Conservation (phyloP, 1,140 invertebrate species). For the Dreissena polymorpha region DNA sequence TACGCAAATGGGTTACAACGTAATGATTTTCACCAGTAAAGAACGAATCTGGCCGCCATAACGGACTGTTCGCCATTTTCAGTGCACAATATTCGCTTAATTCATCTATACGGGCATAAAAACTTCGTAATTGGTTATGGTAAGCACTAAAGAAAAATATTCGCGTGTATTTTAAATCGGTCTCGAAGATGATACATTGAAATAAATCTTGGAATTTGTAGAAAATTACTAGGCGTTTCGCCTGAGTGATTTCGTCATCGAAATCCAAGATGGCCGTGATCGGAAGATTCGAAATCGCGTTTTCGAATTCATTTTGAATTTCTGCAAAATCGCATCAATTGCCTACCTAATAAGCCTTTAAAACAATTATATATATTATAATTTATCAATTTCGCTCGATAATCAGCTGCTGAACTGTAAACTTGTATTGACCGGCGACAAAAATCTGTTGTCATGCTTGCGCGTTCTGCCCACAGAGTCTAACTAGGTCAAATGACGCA, state of each 20-base stretch:
- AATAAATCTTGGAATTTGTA: neutral
- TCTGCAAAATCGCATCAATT: neutral
- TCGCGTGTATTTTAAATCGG: too few relatives aligned
- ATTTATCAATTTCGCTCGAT: too few relatives aligned
- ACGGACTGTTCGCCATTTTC: constrained; percentile 45
- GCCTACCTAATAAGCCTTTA: too few relatives aligned
- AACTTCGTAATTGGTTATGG: constrained; percentile 8
- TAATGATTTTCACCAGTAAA: constrained; percentile 13
- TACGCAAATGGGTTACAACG: too few relatives aligned
- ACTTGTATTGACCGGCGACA: neutral
- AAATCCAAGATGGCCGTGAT: constrained; percentile 50
- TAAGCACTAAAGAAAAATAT: neutral
- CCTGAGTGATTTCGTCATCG: constrained; percentile 33
- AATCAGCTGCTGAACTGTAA: too few relatives aligned
- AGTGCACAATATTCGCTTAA: constrained; percentile 29
- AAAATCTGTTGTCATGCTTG: constrained; percentile 4
- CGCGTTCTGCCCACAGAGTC: neutral
- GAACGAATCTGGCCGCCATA: constrained; percentile 21
- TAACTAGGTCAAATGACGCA: constrained; percentile 57
- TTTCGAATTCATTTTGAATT: neutral
- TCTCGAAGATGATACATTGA: too few relatives aligned
- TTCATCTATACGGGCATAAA: neutral
- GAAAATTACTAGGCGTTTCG: constrained; percentile 29
- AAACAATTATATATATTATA: too few relatives aligned
- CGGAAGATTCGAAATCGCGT: neutral